Evolutionary conservation across 2,797 vertebrate species (phyloP).

Genomic region (Melopsittacus undulatus): DNA sequence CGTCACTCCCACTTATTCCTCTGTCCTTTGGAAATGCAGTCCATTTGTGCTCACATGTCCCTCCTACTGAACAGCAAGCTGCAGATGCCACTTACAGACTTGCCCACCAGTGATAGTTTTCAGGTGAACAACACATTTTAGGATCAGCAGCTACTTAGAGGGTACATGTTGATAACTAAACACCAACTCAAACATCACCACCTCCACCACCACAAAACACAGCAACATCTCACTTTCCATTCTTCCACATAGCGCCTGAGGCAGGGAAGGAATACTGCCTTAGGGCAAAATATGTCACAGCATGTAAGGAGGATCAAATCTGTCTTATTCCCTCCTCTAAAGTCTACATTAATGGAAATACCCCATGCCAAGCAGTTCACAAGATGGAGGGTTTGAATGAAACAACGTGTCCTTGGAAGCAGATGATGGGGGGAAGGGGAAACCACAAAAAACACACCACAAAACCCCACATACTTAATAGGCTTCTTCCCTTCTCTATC

Average conservation of each 20-base stretch:
- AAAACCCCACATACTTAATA: background rate
- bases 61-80: background rate
- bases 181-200: background rate
- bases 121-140: background rate
- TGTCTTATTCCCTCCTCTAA: background rate
- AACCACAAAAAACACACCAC: background rate
- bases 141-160: background rate
- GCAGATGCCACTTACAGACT: background rate
- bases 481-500: background rate
- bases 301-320: background rate
- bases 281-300: background rate
- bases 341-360: background rate
- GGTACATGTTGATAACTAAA: background rate
- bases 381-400: conserved; percentile 8
- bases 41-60: background rate
- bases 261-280: background rate
- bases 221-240: background rate
- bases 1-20: background rate
- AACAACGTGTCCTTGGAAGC: background rate
- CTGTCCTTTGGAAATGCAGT: rapidly evolving
- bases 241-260: background rate
- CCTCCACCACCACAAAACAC: background rate
- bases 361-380: background rate
- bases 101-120: background rate
- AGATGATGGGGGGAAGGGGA: background rate